Conservation (phyloP, 2,113 vertebrate genomes). For the Dipodomys ordii region DNA sequence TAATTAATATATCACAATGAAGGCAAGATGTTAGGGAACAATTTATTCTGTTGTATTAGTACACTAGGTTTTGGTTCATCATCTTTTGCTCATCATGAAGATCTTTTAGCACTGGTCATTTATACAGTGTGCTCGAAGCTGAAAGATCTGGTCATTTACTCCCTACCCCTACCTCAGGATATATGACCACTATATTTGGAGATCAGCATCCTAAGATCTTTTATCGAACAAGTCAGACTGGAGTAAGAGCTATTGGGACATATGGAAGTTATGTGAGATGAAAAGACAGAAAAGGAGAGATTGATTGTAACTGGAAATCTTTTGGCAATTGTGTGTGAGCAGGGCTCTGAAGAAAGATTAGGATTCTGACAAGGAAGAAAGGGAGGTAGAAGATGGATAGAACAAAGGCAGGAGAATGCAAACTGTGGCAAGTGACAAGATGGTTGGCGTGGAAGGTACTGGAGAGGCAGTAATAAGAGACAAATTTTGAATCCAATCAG, state of each 20-base stretch:
- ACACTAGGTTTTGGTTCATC: not conserved
- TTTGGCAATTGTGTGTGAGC: not conserved
- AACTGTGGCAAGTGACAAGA: not conserved
- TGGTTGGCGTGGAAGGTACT: not conserved
- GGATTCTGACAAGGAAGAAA: not conserved
- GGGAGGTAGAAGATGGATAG: rapidly evolving
- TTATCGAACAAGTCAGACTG: not conserved
- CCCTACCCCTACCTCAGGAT: not conserved
- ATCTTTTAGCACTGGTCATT: no score
- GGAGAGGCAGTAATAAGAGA: not conserved
- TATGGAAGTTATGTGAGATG: not conserved
- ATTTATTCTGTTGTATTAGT: not conserved
- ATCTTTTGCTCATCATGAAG: no score
- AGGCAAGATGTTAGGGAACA: not conserved
- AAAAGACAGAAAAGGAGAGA: not conserved
- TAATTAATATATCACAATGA: not conserved
- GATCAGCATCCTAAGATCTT: not conserved
- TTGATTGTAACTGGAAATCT: not conserved
- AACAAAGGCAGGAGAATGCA: not conserved
- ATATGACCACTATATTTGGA: not conserved
- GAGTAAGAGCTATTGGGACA: not conserved
- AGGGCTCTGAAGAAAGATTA: not conserved
- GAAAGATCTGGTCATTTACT: not conserved
- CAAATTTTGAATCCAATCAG: not conserved
- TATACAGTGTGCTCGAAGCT: not conserved